A percentile compares a stretch with the other conserved stretches of the same genome.
phyloP scores from a whole-genome alignment of 2,888 invertebrate genomes.

The Cyclophora punctaria region DNA sequence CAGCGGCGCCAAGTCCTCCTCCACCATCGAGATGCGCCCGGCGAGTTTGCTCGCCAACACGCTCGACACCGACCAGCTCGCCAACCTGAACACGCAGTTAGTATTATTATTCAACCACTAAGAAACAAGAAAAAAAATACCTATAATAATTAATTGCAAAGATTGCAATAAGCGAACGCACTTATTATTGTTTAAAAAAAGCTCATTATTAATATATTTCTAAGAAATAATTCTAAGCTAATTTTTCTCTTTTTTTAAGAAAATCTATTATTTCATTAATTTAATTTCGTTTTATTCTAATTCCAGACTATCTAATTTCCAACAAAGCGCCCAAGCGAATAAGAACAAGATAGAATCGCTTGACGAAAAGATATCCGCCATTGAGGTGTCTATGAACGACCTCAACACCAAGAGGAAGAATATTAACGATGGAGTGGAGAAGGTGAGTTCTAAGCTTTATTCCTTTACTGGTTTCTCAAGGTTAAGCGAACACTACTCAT shows the following conservation, averaged over 20 bases:
- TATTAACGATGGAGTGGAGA: constrained; percentile 49
- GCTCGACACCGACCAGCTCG: constrained; percentile 70
- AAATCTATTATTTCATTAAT: too few species aligned
- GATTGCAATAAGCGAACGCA: too few species aligned
- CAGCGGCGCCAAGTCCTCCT: constrained; percentile 75
- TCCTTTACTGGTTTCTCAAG: too few species aligned
- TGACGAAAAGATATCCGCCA: constrained; percentile 37
- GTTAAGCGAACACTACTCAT: too few species aligned
- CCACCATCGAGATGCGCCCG: constrained; percentile 69
- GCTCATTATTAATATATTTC: too few species aligned
- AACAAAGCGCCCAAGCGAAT: constrained; percentile 25
- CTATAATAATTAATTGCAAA: too few species aligned
- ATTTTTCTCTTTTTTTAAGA: too few species aligned
- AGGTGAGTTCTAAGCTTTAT: constrained; percentile 24
- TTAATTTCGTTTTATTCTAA: not conserved
- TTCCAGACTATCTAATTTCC: constrained; percentile 32
- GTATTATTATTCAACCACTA: constrained; percentile 15
- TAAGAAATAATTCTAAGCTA: too few species aligned
- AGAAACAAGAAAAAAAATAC: too few species aligned
- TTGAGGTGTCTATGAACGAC: constrained; percentile 43
- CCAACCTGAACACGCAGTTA: constrained; percentile 40
- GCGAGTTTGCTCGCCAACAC: constrained; percentile 75
- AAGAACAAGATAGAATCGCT: constrained; percentile 35
- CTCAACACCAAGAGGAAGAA: constrained; percentile 37
- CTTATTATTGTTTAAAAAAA: too few species aligned